phyloP scores from a whole-genome alignment of 1,140 invertebrate species.

The Drosophila parabipectinata region DNA sequence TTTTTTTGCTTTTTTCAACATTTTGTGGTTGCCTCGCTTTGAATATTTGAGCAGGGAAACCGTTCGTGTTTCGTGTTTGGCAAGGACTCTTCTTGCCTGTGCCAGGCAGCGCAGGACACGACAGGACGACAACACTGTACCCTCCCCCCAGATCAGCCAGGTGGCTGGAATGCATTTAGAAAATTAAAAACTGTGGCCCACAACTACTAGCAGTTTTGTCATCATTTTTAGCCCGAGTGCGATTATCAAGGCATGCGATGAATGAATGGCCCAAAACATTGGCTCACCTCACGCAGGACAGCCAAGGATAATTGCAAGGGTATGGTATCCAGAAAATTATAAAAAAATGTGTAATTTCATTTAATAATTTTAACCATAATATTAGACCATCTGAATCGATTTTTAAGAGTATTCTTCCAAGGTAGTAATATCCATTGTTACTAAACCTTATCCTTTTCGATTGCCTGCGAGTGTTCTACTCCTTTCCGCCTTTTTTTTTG shows the following conservation, averaged over 20 bases:
- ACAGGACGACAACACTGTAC: background rate
- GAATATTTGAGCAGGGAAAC: constrained; percentile 65
- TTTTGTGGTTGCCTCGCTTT: constrained; percentile 51
- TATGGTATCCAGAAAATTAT: background rate
- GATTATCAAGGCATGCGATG: constrained; percentile 79
- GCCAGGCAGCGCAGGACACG: constrained; percentile 10
- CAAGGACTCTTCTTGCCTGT: constrained; percentile 6
- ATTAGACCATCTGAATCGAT: too few relatives aligned
- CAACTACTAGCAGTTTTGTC: constrained; percentile 81
- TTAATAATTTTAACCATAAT: too few relatives aligned
- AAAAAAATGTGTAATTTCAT: background rate
- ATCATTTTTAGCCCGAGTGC: constrained; percentile 72
- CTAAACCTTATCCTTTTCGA: background rate
- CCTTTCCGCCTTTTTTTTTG: constrained; percentile 34
- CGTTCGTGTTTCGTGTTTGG: constrained; percentile 16
- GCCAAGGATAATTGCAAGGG: background rate
- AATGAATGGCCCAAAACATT: constrained; percentile 70
- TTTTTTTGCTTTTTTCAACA: background rate
- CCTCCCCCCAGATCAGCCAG: constrained; percentile 13
- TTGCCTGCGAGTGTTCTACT: constrained; percentile 26
- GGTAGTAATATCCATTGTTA: too few relatives aligned
- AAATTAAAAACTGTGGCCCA: constrained; percentile 78
- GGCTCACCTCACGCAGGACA: constrained; percentile 59
- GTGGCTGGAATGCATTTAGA: constrained; percentile 75
- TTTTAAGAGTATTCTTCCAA: too few relatives aligned